Conservation (phyloP, 2,888 invertebrate genomes). For the Agrenia bidenticulata region DNA sequence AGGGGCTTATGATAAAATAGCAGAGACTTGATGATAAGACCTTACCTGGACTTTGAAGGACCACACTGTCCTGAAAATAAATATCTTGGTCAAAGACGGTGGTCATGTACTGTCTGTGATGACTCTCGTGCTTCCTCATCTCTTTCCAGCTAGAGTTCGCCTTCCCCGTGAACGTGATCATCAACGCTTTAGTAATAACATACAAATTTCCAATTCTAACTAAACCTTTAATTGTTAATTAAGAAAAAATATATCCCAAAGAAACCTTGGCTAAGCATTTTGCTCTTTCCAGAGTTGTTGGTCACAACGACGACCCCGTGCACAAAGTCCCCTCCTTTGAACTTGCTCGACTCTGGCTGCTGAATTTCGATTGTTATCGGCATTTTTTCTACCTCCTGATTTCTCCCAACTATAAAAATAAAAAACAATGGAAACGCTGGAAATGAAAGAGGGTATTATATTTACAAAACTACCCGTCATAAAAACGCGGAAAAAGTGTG, state of each 20-base stretch:
- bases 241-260: neutral
- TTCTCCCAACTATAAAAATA: too few species aligned
- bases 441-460: too few species aligned
- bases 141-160: conserved; percentile 42
- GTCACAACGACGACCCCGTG: conserved; percentile 32
- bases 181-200: conserved; percentile 31
- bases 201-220: neutral
- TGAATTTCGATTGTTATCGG: conserved; percentile 34
- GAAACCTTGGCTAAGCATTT: conserved; percentile 32
- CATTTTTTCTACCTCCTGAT: too few species aligned
- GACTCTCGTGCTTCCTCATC: conserved; percentile 20
- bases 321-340: conserved; percentile 30
- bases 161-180: conserved; percentile 36
- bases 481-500: too few species aligned
- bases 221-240: neutral
- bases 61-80: conserved; percentile 32
- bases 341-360: neutral
- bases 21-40: too few species aligned
- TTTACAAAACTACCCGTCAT: too few species aligned
- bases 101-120: conserved; percentile 33
- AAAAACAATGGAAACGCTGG: too few species aligned
- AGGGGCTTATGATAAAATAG: too few species aligned
- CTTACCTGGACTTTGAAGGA: conserved; percentile 26
- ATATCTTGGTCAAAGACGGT: conserved; percentile 36
- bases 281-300: conserved; percentile 24